Conservation (phyloP, 92 coral and sea anemone genomes). For the Umimayanthus kanabou region DNA sequence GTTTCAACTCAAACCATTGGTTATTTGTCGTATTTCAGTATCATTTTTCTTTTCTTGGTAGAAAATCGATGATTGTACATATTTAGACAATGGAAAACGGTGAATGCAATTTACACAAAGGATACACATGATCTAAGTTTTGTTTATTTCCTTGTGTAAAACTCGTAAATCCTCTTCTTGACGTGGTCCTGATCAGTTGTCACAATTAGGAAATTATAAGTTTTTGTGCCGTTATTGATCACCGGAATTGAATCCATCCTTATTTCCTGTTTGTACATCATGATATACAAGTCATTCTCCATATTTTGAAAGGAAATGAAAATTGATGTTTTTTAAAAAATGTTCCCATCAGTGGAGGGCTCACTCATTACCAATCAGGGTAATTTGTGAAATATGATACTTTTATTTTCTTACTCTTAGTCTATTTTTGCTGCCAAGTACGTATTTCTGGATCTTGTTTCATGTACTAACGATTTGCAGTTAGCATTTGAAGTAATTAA, state of each 20-base stretch:
- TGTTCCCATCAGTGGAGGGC: background rate
- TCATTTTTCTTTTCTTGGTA: background rate
- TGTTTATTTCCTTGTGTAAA: conserved; percentile 18
- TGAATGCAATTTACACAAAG: background rate
- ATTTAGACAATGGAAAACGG: conserved; percentile 7
- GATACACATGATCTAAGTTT: background rate
- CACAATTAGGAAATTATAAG: background rate
- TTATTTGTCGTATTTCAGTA: background rate
- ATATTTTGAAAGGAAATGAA: background rate
- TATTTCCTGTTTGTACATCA: background rate
- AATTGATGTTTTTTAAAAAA: conserved; percentile 26
- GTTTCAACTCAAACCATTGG: background rate
- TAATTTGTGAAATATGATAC: background rate
- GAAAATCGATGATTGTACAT: background rate
- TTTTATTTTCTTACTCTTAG: background rate
- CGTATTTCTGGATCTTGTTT: background rate
- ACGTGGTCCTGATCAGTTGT: background rate
- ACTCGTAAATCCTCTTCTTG: conserved; percentile 7
- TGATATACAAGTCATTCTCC: background rate
- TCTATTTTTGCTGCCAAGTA: background rate
- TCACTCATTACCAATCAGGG: conserved; percentile 6
- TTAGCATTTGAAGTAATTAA: background rate
- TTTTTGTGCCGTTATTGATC: background rate
- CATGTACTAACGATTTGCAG: background rate
- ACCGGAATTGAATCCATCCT: background rate